These are phyloP conservation scores for Melipona beecheii DNA, from an alignment of 2,888 invertebrate species.

Conservation along the genomic window DNA sequence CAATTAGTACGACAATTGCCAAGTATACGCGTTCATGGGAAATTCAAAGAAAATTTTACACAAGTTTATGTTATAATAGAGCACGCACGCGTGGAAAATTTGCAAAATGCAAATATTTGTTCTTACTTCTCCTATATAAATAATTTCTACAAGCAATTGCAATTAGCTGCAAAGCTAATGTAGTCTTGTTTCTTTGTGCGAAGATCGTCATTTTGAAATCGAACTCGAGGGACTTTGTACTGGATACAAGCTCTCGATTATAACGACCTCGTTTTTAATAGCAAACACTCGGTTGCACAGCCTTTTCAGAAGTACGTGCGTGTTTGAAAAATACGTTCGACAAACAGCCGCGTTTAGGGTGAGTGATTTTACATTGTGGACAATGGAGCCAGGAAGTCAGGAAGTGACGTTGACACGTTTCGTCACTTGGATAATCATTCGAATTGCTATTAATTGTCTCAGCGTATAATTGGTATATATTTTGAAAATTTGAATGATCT, in stretches of 20 bases:
- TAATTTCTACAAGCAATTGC: background rate
- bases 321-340: slow-evolving; percentile 57
- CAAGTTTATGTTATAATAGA: too few relatives aligned
- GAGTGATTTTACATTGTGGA: slow-evolving; percentile 64
- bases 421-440: slow-evolving; percentile 1
- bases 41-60: background rate
- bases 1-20: slow-evolving; percentile 20
- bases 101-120: background rate
- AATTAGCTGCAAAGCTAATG: background rate
- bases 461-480: too few relatives aligned
- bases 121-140: background rate
- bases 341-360: slow-evolving; percentile 62
- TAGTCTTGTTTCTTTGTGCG: background rate
- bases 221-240: background rate
- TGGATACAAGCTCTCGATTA: background rate
- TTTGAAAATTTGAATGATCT: background rate
- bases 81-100: background rate
- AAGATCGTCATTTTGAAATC: background rate
- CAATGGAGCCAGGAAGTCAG: slow-evolving; percentile 70
- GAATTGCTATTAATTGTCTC: background rate
- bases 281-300: background rate
- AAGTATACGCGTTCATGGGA: background rate
- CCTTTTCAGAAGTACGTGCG: slow-evolving; percentile 18
- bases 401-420: slow-evolving; percentile 42
- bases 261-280: background rate